Evolutionary conservation across 2,113 vertebrate species (phyloP).

Genomic region (Arvicanthis niloticus): DNA sequence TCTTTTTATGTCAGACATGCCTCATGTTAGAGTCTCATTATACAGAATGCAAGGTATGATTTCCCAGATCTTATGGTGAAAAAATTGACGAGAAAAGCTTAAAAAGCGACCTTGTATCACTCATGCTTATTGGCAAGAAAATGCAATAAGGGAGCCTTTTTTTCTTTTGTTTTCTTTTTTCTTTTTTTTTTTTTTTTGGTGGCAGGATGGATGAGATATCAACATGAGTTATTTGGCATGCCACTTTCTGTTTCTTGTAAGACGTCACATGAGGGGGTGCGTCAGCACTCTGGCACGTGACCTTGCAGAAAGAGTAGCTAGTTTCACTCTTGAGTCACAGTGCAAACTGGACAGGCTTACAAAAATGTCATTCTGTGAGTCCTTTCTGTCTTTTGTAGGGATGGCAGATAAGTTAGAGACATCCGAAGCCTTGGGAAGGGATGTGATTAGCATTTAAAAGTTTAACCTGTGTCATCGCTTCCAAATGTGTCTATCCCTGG

Average conservation of each 20-base stretch:
- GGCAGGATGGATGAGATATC: not conserved
- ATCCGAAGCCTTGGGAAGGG: not conserved
- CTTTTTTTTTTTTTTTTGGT: not conserved
- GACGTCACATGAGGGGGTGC: not conserved
- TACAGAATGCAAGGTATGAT: not conserved
- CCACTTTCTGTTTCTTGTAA: not conserved
- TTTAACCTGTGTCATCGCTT: slow-evolving; percentile 43
- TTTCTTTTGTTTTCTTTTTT: not conserved
- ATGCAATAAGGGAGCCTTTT: not conserved
- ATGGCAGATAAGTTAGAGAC: not conserved
- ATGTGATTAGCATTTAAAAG: slow-evolving; percentile 65
- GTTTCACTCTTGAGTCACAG: slow-evolving; percentile 29
- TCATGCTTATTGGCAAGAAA: not conserved
- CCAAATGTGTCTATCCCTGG: not conserved
- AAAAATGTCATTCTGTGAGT: not conserved
- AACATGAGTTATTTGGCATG: not conserved
- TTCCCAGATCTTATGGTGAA: not conserved
- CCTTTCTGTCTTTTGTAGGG: not conserved
- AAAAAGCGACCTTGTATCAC: not conserved
- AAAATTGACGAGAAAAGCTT: not conserved
- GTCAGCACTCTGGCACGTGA: not conserved
- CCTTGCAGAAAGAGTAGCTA: not conserved
- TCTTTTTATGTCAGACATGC: not conserved
- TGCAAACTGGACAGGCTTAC: not conserved
- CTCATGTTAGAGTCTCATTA: not conserved